These are phyloP conservation scores for Nesogale talazaci DNA, from an alignment of 2,113 vertebrate species.

Conservation along the genomic window DNA sequence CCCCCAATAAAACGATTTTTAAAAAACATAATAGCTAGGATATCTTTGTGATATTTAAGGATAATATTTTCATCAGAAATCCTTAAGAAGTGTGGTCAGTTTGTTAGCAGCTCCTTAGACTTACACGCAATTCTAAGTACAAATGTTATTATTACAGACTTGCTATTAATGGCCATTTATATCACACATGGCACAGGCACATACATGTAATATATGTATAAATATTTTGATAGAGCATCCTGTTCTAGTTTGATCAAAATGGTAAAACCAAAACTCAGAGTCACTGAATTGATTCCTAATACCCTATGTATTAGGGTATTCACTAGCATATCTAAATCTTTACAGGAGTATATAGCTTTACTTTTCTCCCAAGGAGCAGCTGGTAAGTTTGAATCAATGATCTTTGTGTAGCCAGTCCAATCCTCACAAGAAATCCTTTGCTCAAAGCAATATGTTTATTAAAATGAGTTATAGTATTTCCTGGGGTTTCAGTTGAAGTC, in stretches of 20 bases:
- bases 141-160: not conserved
- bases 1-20: too few relatives aligned
- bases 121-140: not conserved
- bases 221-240: not conserved
- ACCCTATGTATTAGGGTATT: too few relatives aligned
- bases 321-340: too few relatives aligned
- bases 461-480: not conserved
- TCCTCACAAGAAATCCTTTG: too few relatives aligned
- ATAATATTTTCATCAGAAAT: not conserved
- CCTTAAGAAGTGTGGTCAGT: not conserved
- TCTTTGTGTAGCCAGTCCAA: too few relatives aligned
- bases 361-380: too few relatives aligned
- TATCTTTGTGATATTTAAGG: rapidly evolving
- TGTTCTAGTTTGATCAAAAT: not conserved
- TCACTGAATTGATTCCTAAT: too few relatives aligned
- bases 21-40: not conserved
- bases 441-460: not conserved
- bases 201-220: not conserved
- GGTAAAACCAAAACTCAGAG: too few relatives aligned
- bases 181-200: not conserved
- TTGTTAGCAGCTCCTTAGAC: not conserved
- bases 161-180: not conserved
- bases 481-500: not conserved
- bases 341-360: too few relatives aligned
- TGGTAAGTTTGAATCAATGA: too few relatives aligned